Base-by-base conservation (phyloP, 2,888 invertebrate species). In the Apamea crenata region DNA sequence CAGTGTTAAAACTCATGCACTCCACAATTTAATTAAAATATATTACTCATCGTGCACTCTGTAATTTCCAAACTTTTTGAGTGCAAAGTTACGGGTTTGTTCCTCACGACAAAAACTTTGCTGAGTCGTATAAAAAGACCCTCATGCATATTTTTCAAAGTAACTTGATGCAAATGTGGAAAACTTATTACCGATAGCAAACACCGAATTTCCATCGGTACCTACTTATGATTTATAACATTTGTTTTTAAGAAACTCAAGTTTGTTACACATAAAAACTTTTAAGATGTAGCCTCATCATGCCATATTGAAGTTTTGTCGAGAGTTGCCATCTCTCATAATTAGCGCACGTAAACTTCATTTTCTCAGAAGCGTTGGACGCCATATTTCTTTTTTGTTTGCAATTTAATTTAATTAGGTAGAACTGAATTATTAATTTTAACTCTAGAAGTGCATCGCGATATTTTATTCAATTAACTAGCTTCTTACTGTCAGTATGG, bases 321-420 rank as follows among this genome's bases (percentile, higher is more conserved):
- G 83, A 83, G 87, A 86, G 87, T 91, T 92, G 93, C 93, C 93
- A 94, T 95, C 94, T 94, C 92, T 96, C 94, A 94, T 95, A 96
- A 96, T 96, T 95, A 96, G 93, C 91, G 83, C 87, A 89, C 91
- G 93, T 93, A 93, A 95, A 95, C 93, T 94, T 94, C 91, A 94
- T 96, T 92, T 81, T 84, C 91, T 73, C 87, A 80, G 79, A 75
- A 87, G 73, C 85, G 87, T 69, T 68, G 59, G 74, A 75, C 72
- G 81, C 75, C 84, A 83, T 91, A 89, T 92, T 91, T 90, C 81
- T 92, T 91, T 91, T 86, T 86, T 90, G 89, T 90, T 90, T 81
- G 73, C 78, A 80, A 84, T 80, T 85, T 79, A 69, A 78, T 86
- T 88, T 85, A 71, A 86, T 87, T 78, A 79, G 2, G 21, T 81